These are phyloP conservation scores for Asobara japonica DNA, from an alignment of 1,140 invertebrate species.

Conservation along the genomic window DNA sequence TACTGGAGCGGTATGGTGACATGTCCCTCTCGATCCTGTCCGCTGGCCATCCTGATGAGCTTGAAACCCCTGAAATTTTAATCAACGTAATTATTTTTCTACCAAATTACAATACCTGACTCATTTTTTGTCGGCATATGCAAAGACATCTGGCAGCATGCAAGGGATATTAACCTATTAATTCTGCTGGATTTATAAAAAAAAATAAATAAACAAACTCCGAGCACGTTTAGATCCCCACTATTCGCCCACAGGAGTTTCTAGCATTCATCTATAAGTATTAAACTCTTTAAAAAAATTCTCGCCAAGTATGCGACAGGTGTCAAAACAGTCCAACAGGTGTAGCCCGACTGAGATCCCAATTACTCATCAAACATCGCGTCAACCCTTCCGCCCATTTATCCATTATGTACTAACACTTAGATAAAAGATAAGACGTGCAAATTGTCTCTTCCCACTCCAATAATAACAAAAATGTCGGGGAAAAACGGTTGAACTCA, in stretches of 20 bases:
- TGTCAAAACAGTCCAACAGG: conserved; percentile 6
- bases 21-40: not conserved
- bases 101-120: not conserved
- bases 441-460: not conserved
- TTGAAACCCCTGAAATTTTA: not conserved
- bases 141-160: no score
- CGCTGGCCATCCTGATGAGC: not conserved
- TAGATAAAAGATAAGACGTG: not conserved
- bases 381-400: not conserved
- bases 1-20: not conserved
- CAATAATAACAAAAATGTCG: not conserved
- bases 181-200: no score
- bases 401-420: not conserved
- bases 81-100: no score
- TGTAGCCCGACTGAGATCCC: not conserved
- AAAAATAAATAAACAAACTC: no score
- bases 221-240: not conserved
- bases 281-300: not conserved
- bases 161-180: no score
- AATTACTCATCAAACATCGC: not conserved
- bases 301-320: not conserved
- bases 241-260: not conserved
- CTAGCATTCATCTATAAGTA: no score
- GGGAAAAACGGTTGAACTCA: not conserved
- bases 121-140: not conserved